Evolutionary conservation across 2,888 invertebrate species (phyloP).

Genomic region (Callyntrura guangdongensis): DNA sequence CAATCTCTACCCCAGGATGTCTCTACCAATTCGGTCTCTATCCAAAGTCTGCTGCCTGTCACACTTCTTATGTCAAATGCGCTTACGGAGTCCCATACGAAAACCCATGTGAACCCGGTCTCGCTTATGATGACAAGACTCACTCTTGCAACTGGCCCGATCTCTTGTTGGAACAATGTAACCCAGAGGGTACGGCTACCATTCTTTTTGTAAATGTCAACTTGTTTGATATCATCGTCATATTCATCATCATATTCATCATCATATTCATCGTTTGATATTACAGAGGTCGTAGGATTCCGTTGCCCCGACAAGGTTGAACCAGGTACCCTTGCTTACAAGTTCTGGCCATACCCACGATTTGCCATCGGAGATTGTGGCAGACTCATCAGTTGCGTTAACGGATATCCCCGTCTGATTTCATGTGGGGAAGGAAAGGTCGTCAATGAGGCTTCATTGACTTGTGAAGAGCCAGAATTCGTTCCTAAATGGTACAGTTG

Average conservation of each 20-base stretch:
- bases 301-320: conserved; percentile 95
- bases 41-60: conserved; percentile 92
- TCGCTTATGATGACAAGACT: conserved; percentile 94
- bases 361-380: conserved; percentile 96
- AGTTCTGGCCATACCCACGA: conserved; percentile 97
- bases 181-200: conserved; percentile 92
- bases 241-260: too few relatives aligned
- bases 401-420: conserved; percentile 94
- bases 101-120: conserved; percentile 93
- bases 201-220: not conserved
- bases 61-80: conserved; percentile 95
- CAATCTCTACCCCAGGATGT: conserved; percentile 93
- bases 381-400: conserved; percentile 95
- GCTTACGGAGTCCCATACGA: conserved; percentile 93
- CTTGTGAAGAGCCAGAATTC: conserved; percentile 92
- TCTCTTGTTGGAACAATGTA: conserved; percentile 93
- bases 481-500: conserved; percentile 84
- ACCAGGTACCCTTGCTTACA: conserved; percentile 92
- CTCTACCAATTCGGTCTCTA: conserved; percentile 96
- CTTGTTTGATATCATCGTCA: too few relatives aligned
- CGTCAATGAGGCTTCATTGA: conserved; percentile 93
- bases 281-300: conserved; percentile 94
- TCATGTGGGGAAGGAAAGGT: conserved; percentile 95
- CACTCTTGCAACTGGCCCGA: conserved; percentile 98
- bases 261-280: conserved; percentile 1